phyloP scores from a whole-genome alignment of 2,797 vertebrate species.

The Catharus ustulatus region DNA sequence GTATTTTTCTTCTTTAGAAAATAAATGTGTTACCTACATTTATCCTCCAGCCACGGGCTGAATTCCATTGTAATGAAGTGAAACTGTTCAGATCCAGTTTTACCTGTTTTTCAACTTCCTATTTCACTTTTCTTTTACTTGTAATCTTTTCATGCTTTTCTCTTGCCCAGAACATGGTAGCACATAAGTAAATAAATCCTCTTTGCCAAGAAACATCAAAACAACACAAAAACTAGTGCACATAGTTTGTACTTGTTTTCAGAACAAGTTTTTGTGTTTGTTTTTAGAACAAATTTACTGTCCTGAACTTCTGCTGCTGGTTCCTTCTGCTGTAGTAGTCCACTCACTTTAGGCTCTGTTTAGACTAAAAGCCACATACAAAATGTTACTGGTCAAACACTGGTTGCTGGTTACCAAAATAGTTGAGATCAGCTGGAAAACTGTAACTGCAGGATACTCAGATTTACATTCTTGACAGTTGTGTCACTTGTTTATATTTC shows the following conservation, averaged over 20 bases:
- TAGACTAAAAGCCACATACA: neutral
- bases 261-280: neutral
- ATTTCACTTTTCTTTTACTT: slow-evolving; percentile 9
- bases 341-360: neutral
- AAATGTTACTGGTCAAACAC: neutral
- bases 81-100: slow-evolving; percentile 47
- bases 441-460: neutral
- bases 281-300: neutral
- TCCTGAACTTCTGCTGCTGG: neutral
- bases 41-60: slow-evolving; percentile 23
- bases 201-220: neutral
- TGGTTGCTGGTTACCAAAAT: neutral
- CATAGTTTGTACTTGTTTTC: neutral
- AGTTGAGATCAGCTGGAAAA: neutral
- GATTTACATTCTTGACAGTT: neutral
- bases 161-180: neutral
- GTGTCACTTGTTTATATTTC: neutral
- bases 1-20: neutral
- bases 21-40: neutral
- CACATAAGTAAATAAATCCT: neutral
- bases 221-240: neutral
- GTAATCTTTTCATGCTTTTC: neutral
- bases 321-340: neutral
- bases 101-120: slow-evolving; percentile 52
- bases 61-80: slow-evolving; percentile 64